phyloP scores from a whole-genome alignment of 2,888 invertebrate genomes.

The Hyposoter dolosus region DNA sequence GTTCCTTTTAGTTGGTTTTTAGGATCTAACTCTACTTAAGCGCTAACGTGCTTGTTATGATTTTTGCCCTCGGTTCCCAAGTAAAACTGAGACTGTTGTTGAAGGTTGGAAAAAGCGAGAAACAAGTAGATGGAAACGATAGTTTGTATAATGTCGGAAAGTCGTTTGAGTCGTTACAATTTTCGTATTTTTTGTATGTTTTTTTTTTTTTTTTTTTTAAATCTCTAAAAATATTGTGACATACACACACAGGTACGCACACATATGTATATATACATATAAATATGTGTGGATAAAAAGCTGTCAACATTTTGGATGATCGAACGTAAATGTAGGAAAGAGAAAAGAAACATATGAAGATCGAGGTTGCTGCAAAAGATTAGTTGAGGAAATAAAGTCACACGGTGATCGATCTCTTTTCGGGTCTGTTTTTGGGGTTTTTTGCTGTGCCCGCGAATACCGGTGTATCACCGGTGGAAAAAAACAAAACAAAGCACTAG shows the following conservation, averaged over 20 bases:
- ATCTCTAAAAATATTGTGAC: conserved; percentile 67
- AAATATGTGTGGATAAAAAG: conserved; percentile 45
- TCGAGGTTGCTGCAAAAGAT: conserved; percentile 51
- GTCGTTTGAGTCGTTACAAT: conserved; percentile 65
- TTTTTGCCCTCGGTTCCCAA: conserved; percentile 52
- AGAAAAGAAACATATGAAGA: conserved; percentile 32
- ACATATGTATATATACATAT: conserved; percentile 54
- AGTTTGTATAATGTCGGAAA: conserved; percentile 53
- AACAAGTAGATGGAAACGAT: conserved; percentile 45
- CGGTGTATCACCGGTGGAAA: conserved; percentile 35
- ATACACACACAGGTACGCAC: conserved; percentile 55
- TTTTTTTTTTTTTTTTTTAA: not conserved
- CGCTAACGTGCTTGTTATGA: conserved; percentile 75
- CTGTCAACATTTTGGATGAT: not conserved
- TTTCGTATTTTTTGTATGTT: conserved; percentile 60
- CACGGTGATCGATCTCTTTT: not conserved
- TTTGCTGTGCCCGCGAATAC: conserved; percentile 11
- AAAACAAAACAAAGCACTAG: conserved; percentile 66
- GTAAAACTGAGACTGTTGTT: conserved; percentile 29
- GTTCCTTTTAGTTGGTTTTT: conserved; percentile 52
- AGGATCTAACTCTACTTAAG: conserved; percentile 77
- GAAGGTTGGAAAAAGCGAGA: conserved; percentile 13
- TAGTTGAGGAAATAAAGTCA: conserved; percentile 35
- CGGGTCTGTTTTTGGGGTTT: conserved; percentile 3
- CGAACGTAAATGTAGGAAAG: not conserved